A percentile compares a stretch with the other conserved stretches of the same genome.
Conservation (phyloP, 1,140 invertebrate genomes). For the Nixonia krombeini region DNA sequence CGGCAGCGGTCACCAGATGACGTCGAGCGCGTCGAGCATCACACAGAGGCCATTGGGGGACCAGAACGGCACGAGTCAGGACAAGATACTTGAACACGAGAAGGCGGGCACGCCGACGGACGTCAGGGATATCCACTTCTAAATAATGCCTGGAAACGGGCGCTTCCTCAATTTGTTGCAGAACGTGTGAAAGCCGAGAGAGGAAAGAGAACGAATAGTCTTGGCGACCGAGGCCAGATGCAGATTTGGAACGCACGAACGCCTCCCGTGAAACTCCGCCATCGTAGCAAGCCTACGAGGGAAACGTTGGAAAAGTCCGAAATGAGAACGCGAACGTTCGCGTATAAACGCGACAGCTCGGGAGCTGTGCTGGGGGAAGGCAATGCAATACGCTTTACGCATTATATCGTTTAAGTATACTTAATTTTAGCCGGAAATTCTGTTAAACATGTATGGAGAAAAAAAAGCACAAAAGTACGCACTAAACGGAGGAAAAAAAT, state of each 20-base stretch:
- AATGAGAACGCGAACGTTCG: too few species aligned
- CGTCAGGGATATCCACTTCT: conserved; percentile 82
- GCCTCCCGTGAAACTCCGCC: not conserved
- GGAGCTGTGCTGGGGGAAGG: conserved; percentile 68
- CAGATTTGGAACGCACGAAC: not conserved
- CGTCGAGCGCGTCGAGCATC: conserved; percentile 33
- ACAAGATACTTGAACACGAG: conserved; percentile 75
- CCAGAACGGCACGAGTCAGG: conserved; percentile 66
- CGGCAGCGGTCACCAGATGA: conserved; percentile 56
- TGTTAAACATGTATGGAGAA: conserved; percentile 27
- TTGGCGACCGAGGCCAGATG: too few species aligned
- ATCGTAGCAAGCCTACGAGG: too few species aligned
- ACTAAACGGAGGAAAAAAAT: conserved; percentile 55
- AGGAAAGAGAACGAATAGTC: not conserved
- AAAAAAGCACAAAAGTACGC: conserved; percentile 34
- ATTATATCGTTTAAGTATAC: conserved; percentile 63
- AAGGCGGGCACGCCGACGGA: conserved; percentile 86
- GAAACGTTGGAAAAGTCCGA: too few species aligned
- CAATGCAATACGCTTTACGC: conserved; percentile 72
- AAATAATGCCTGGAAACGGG: conserved; percentile 9
- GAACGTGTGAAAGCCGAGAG: conserved; percentile 1
- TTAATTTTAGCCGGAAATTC: conserved; percentile 55
- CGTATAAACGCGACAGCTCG: not conserved
- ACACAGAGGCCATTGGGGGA: conserved; percentile 61
- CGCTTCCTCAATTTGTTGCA: not conserved